phyloP scores from a whole-genome alignment of 1,140 invertebrate genomes.

The Aphis craccivora region DNA sequence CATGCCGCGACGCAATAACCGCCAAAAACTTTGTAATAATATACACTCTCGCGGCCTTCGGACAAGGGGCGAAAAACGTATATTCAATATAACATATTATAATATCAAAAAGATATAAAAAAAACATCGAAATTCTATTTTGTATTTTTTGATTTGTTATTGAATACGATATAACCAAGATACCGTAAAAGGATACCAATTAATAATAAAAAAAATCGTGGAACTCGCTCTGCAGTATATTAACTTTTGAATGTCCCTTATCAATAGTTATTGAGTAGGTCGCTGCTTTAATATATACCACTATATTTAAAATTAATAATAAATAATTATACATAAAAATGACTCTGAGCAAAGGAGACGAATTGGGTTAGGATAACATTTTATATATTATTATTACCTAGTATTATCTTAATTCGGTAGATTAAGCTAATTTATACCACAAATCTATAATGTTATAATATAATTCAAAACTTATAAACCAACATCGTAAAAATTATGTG shows the following conservation, averaged over 20 bases:
- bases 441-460: background rate
- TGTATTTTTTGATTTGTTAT: background rate
- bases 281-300: too few relatives aligned
- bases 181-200: background rate
- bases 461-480: background rate
- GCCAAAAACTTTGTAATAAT: constrained; percentile 56
- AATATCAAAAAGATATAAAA: constrained; percentile 11
- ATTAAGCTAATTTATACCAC: background rate
- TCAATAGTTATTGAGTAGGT: too few relatives aligned
- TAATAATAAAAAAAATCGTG: background rate
- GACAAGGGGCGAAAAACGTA: constrained; percentile 37
- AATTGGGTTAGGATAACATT: too few relatives aligned
- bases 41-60: constrained; percentile 24
- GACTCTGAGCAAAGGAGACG: too few relatives aligned
- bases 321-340: too few relatives aligned
- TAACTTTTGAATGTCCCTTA: background rate
- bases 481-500: background rate
- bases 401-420: background rate
- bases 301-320: too few relatives aligned
- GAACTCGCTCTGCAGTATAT: background rate
- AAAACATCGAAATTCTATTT: constrained; percentile 12
- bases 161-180: background rate
- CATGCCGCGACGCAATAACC: constrained; percentile 46
- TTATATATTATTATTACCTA: background rate
- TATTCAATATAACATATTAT: constrained; percentile 42